These are phyloP conservation scores for Aspidapion aeneum DNA, from an alignment of 2,888 invertebrate genomes.

Conservation along the genomic window DNA sequence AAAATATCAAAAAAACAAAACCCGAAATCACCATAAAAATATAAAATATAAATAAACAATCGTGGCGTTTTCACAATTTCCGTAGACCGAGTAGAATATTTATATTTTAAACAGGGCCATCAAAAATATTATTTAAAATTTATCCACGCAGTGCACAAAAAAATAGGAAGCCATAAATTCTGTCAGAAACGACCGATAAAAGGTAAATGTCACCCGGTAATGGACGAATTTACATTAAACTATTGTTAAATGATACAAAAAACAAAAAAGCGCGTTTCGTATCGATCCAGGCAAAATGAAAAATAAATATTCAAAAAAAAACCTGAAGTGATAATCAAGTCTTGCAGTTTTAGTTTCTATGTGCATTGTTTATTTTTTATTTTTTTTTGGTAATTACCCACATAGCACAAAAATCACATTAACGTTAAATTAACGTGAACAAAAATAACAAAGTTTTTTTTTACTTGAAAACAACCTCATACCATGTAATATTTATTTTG, in stretches of 20 bases:
- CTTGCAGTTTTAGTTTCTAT: too few relatives aligned
- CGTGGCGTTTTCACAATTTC: constrained; percentile 19
- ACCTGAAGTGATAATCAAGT: too few relatives aligned
- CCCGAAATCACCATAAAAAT: not conserved
- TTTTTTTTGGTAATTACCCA: too few relatives aligned
- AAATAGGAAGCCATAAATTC: constrained; percentile 24
- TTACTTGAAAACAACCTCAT: too few relatives aligned
- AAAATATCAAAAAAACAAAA: not conserved
- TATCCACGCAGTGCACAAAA: constrained; percentile 14
- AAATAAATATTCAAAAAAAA: too few relatives aligned
- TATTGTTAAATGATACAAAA: constrained; percentile 16
- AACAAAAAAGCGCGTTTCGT: not conserved
- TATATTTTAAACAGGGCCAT: constrained; percentile 23
- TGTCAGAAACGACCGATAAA: constrained; percentile 16
- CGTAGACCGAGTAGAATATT: constrained; percentile 22
- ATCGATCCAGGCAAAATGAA: not conserved
- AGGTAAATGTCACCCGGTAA: constrained; percentile 22
- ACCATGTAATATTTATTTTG: too few relatives aligned
- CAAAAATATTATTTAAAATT: constrained; percentile 17
- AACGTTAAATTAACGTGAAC: too few relatives aligned
- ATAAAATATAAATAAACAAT: not conserved
- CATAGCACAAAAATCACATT: too few relatives aligned
- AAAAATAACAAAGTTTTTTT: too few relatives aligned
- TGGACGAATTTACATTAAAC: constrained; percentile 23
- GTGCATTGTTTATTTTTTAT: too few relatives aligned